Conservation (phyloP, 2,797 vertebrate genomes). For the Pristis pectinata region DNA sequence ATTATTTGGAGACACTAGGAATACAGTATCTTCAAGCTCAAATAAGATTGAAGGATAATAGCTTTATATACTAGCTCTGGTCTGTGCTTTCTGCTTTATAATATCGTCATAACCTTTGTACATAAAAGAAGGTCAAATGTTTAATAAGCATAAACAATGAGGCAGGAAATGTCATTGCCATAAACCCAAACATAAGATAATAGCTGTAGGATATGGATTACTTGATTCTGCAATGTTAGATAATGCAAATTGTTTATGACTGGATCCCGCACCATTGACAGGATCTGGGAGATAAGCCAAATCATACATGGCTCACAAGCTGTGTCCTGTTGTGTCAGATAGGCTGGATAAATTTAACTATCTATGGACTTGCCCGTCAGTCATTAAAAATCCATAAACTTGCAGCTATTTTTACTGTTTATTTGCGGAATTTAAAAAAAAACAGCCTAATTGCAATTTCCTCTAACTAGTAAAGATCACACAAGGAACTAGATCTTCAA, state of each 20-base stretch:
- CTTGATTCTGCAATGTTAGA: background rate
- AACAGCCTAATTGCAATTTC: background rate
- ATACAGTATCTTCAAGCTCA: background rate
- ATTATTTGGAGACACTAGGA: background rate
- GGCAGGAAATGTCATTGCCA: background rate
- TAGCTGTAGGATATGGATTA: background rate
- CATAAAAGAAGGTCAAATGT: background rate
- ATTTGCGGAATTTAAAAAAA: background rate
- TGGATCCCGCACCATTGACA: background rate
- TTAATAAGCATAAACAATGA: background rate
- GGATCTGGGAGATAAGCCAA: background rate
- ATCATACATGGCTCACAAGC: background rate
- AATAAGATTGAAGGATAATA: background rate
- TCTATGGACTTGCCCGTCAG: background rate
- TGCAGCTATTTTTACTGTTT: background rate
- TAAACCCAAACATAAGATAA: background rate
- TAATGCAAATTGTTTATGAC: background rate
- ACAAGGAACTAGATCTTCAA: background rate
- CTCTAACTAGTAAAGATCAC: background rate
- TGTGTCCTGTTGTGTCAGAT: slow-evolving; percentile 8
- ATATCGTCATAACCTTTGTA: background rate
- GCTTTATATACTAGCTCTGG: too few species aligned
- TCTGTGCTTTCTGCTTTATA: background rate
- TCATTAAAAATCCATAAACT: background rate
- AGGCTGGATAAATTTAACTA: background rate